Evolutionary conservation across 2,888 invertebrate genomes (phyloP).

Genomic region (Agrotis exclamationis): DNA sequence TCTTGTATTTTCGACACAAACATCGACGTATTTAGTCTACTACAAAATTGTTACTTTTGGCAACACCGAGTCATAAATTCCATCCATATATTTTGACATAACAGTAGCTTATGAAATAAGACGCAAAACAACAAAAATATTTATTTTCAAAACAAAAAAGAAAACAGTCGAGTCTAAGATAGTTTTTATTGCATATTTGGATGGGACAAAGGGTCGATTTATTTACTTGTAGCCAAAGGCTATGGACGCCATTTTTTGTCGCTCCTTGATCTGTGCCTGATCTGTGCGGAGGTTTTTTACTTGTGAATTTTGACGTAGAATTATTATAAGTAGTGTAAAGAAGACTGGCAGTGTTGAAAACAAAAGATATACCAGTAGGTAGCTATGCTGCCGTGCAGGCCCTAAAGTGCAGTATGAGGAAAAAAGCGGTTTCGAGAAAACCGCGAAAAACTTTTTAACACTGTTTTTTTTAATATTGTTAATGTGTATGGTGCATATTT

Average conservation of each 20-base stretch:
- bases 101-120: constrained; percentile 49
- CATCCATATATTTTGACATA: neutral
- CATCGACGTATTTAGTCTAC: neutral
- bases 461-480: too few relatives aligned
- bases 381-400: too few relatives aligned
- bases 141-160: constrained; percentile 66
- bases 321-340: neutral
- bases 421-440: too few relatives aligned
- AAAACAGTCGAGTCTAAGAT: constrained; percentile 59
- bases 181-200: constrained; percentile 76
- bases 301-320: constrained; percentile 27
- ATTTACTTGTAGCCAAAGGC: constrained; percentile 71
- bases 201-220: constrained; percentile 73
- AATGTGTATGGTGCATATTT: too few relatives aligned
- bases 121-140: constrained; percentile 60
- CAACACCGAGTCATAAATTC: neutral
- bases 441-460: too few relatives aligned
- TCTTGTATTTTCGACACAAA: too few relatives aligned
- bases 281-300: constrained; percentile 35
- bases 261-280: constrained; percentile 36
- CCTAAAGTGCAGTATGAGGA: too few relatives aligned
- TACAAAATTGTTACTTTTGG: neutral
- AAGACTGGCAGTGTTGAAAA: neutral
- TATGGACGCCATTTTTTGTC: constrained; percentile 62
- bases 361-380: neutral